Evolutionary conservation across 2,888 invertebrate genomes (phyloP).

Genomic region (Sthenelais limicola): DNA sequence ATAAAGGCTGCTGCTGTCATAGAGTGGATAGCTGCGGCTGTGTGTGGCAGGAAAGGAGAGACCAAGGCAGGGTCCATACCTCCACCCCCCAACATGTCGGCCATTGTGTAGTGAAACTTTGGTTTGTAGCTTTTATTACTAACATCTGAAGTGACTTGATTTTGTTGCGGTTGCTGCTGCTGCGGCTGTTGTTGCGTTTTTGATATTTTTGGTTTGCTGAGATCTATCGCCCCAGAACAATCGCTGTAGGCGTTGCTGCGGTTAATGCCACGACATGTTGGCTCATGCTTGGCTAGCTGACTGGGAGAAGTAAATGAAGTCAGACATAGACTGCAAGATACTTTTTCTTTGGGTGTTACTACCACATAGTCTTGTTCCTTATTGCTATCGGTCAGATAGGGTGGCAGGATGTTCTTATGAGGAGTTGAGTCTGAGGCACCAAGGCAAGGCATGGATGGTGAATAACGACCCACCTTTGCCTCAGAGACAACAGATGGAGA

Average conservation of each 20-base stretch:
- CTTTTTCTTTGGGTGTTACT: not conserved
- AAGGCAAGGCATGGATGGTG: conserved; percentile 23
- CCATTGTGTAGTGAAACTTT: conserved; percentile 28
- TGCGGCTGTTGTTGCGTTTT: not conserved
- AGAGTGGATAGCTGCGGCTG: conserved; percentile 8
- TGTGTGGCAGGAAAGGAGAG: not conserved
- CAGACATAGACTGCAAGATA: conserved; percentile 23
- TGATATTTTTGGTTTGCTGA: conserved; percentile 7
- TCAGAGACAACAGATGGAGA: conserved; percentile 22
- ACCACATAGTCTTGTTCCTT: conserved; percentile 9
- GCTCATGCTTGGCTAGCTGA: not conserved
- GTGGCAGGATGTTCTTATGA: not conserved
- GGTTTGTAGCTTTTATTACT: not conserved
- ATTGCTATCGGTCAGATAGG: not conserved
- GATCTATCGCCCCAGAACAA: conserved; percentile 18
- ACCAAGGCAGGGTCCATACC: not conserved
- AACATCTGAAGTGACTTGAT: too few species aligned
- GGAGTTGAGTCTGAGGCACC: not conserved
- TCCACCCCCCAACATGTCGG: not conserved
- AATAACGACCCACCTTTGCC: conserved; percentile 14
- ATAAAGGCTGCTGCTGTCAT: not conserved
- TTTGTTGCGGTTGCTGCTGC: too few species aligned
- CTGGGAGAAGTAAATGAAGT: conserved; percentile 2
- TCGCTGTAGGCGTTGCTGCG: conserved; percentile 10
- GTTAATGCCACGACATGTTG: conserved; percentile 18